Percentiles rank a stretch among this genome's conserved stretches.
Conservation (phyloP, 1,140 invertebrate genomes). For the Drosophila kurseongensis region DNA sequence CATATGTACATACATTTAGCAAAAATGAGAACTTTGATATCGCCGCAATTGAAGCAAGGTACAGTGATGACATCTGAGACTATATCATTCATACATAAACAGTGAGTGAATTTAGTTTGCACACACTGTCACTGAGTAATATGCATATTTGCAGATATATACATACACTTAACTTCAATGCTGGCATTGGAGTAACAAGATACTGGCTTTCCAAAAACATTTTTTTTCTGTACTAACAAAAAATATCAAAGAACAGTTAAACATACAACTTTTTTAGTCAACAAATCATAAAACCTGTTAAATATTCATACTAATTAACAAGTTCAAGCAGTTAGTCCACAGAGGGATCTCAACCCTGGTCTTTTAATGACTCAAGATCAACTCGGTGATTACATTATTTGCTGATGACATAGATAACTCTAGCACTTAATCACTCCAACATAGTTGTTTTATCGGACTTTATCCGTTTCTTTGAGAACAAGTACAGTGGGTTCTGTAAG, state of each 20-base stretch:
- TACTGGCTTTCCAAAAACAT: neutral
- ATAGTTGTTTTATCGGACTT: constrained; percentile 19
- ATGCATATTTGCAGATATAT: constrained; percentile 16
- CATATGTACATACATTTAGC: constrained; percentile 8
- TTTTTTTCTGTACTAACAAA: too few relatives aligned
- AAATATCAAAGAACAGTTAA: neutral
- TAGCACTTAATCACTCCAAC: constrained; percentile 13
- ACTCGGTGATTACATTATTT: constrained; percentile 28
- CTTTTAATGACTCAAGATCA: constrained; percentile 30
- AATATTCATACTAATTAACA: constrained; percentile 9
- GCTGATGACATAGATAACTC: constrained; percentile 33
- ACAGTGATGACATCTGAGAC: constrained; percentile 25
- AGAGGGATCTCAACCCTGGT: constrained; percentile 3
- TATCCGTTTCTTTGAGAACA: constrained; percentile 21
- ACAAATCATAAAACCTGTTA: neutral
- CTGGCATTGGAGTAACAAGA: constrained; percentile 25
- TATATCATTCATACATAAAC: constrained; percentile 4
- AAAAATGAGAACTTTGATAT: constrained; percentile 33
- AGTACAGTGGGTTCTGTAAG: constrained; percentile 9
- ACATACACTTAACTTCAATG: constrained; percentile 5
- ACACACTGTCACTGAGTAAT: constrained; percentile 2
- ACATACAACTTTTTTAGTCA: neutral
- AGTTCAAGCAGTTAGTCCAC: constrained; percentile 16
- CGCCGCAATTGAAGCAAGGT: constrained; percentile 15
- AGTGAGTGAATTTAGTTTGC: constrained; percentile 8